Evolutionary conservation across 2,113 vertebrate species (phyloP).

Genomic region (Melospiza melodia): DNA sequence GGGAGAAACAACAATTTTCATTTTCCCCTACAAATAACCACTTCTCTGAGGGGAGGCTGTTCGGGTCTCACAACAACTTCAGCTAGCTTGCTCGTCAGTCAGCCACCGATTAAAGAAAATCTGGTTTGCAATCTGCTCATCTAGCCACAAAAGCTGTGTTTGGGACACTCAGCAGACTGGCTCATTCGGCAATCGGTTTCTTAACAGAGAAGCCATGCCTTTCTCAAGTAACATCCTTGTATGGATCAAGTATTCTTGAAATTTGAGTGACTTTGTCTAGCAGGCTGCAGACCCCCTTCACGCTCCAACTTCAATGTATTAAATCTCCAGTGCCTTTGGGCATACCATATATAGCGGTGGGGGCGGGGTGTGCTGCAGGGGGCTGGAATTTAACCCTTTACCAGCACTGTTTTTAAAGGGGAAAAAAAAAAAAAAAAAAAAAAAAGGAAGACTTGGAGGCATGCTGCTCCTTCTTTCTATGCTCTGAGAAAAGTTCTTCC

Average conservation of each 20-base stretch:
- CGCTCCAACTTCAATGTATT: constrained; percentile 60
- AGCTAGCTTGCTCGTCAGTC: neutral
- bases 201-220: constrained; percentile 2
- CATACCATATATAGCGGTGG: constrained; percentile 36
- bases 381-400: constrained; percentile 37
- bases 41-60: neutral
- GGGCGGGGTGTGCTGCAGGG: constrained; percentile 29
- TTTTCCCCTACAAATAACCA: neutral
- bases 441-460: neutral
- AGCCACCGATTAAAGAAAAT: neutral
- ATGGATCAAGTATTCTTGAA: constrained; percentile 61
- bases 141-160: neutral
- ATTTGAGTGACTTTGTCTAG: constrained; percentile 68
- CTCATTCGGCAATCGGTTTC: neutral
- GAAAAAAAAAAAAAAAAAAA: neutral
- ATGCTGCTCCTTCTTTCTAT: neutral
- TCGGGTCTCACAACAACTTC: neutral
- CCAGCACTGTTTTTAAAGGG: neutral
- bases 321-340: constrained; percentile 64
- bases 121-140: neutral
- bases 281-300: constrained; percentile 64
- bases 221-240: constrained; percentile 65
- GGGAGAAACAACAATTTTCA: neutral
- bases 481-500: neutral
- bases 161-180: neutral